These are phyloP conservation scores for Oppia nitens DNA, from an alignment of 1,140 invertebrate species.

Conservation along the genomic window DNA sequence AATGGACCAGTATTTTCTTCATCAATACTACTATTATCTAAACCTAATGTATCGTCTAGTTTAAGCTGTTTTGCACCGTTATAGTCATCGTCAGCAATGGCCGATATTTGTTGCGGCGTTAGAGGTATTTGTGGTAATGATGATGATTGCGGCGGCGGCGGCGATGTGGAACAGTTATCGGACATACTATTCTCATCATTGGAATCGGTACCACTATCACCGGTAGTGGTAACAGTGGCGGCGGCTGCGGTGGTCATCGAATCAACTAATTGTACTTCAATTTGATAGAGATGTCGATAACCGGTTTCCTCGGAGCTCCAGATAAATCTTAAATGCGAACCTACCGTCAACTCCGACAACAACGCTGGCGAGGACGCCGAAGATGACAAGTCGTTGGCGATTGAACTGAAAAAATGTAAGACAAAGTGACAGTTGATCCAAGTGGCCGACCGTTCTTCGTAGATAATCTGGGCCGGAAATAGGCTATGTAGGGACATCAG, in stretches of 20 bases:
- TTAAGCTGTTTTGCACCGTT: neutral
- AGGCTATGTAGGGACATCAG: slow-evolving; percentile 28
- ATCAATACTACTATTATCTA: neutral
- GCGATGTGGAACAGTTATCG: too few relatives aligned
- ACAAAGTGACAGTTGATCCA: slow-evolving; percentile 88
- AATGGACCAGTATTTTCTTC: neutral
- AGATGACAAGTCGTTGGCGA: too few relatives aligned
- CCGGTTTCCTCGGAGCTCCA: slow-evolving; percentile 85
- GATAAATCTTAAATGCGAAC: slow-evolving; percentile 48
- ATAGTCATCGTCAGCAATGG: neutral
- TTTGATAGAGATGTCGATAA: slow-evolving; percentile 72
- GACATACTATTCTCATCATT: too few relatives aligned
- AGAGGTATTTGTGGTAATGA: too few relatives aligned
- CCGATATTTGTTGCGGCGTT: neutral
- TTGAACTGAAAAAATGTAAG: slow-evolving; percentile 56
- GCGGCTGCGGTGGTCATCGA: neutral
- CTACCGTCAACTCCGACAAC: slow-evolving; percentile 2
- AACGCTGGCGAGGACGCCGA: neutral
- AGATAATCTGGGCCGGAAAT: slow-evolving; percentile 35
- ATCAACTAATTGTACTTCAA: slow-evolving; percentile 35
- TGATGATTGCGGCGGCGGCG: too few relatives aligned
- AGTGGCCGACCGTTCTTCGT: slow-evolving; percentile 46
- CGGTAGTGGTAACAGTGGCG: neutral
- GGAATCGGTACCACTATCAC: neutral
- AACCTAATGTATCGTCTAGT: neutral